Percentiles rank a stretch among this genome's conserved stretches.
Evolutionary conservation across 2,113 vertebrate genomes (phyloP).

Genomic region (Microcebus murinus): DNA sequence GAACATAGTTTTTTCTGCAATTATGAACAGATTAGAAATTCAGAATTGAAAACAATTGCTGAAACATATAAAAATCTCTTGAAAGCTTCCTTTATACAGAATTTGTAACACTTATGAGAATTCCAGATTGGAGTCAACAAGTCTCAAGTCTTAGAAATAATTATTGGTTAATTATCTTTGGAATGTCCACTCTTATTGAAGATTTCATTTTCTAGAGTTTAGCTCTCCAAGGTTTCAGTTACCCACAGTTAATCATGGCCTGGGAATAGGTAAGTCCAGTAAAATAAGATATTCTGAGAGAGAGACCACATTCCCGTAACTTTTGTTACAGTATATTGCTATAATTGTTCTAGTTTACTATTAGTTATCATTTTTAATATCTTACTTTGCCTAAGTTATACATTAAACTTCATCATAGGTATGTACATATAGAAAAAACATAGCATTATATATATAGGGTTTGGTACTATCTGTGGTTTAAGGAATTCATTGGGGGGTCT

Average conservation of each 20-base stretch:
- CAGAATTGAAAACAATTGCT: not conserved
- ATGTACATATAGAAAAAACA: not conserved
- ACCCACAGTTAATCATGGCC: not conserved
- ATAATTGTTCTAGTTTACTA: not conserved
- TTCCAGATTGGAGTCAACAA: not conserved
- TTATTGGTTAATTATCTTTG: not conserved
- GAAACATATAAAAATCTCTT: not conserved
- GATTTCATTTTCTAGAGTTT: not conserved
- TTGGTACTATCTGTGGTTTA: not conserved
- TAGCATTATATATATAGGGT: not conserved
- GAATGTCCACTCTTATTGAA: not conserved
- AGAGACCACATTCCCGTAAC: not conserved
- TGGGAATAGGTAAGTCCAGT: not conserved
- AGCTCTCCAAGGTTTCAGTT: not conserved
- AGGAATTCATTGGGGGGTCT: not conserved
- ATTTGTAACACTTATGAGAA: not conserved
- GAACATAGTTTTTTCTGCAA: constrained; percentile 25
- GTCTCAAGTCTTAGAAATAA: not conserved
- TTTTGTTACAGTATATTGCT: not conserved
- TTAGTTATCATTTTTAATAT: not conserved
- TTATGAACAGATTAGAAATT: constrained; percentile 52
- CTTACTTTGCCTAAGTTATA: not conserved
- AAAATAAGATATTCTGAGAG: not conserved
- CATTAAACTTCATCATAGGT: not conserved
- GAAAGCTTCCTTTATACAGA: not conserved